Evolutionary conservation across 2,888 invertebrate genomes (phyloP).

Genomic region (Halictus quadricinctus): DNA sequence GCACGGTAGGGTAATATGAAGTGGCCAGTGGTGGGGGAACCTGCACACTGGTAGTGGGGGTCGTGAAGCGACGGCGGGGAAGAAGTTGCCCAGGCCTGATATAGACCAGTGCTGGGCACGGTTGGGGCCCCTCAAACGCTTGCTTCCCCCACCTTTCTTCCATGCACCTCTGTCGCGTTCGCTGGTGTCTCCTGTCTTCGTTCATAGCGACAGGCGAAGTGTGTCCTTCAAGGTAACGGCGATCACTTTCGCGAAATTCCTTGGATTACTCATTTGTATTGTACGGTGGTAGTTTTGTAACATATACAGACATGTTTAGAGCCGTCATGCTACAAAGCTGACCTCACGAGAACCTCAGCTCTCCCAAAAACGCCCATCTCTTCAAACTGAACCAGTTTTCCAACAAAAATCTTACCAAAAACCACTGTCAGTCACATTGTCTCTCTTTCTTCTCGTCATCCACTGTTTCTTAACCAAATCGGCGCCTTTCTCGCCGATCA

Average conservation of each 20-base stretch:
- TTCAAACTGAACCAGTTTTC: slow-evolving; percentile 23
- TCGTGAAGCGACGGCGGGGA: no score
- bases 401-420: slow-evolving; percentile 26
- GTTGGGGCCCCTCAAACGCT: no score
- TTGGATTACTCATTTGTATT: background rate
- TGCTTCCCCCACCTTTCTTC: no score
- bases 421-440: slow-evolving; percentile 30
- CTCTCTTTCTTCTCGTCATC: slow-evolving; percentile 80
- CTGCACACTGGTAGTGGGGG: no score
- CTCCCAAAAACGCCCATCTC: background rate
- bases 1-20: no score
- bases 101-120: no score
- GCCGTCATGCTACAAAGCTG: background rate
- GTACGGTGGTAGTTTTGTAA: background rate
- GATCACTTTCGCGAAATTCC: background rate
- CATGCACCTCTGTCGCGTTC: no score
- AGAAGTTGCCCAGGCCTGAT: no score
- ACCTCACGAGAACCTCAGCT: background rate
- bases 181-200: no score
- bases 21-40: no score
- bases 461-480: slow-evolving; percentile 91
- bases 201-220: no score
- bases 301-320: background rate
- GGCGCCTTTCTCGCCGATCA: slow-evolving; percentile 94
- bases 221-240: no score